Percentiles rank a stretch among this genome's conserved stretches.
Evolutionary conservation across 2,113 vertebrate genomes (phyloP).

Genomic region (Trichechus manatus): DNA sequence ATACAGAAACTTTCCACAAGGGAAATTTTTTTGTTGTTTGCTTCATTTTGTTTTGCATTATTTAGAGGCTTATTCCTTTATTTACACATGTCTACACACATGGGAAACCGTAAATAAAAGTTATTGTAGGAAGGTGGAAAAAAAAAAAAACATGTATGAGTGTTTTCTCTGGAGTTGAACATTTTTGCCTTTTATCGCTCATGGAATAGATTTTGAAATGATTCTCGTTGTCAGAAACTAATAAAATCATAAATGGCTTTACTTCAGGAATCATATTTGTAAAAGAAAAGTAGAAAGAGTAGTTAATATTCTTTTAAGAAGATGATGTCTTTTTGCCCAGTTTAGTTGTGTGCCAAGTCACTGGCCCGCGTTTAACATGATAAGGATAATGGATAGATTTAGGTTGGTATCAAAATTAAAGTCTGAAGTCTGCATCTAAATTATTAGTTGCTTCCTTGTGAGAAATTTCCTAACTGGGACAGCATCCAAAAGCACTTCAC

Average conservation of each 20-base stretch:
- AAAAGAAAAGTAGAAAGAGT: conserved; percentile 4
- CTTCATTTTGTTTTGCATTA: not conserved
- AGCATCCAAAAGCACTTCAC: conserved; percentile 86
- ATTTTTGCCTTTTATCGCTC: not conserved
- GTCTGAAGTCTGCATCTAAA: conserved; percentile 82
- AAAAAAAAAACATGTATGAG: not conserved
- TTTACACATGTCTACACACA: not conserved
- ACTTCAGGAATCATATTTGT: not conserved
- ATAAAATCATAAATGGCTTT: not conserved
- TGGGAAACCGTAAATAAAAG: conserved; percentile 10
- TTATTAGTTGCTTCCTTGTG: conserved; percentile 77
- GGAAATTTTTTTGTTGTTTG: not conserved
- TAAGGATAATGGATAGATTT: conserved; percentile 61
- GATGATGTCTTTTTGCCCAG: conserved; percentile 27
- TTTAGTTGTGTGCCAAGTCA: conserved; percentile 13
- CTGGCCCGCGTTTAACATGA: conserved; percentile 56
- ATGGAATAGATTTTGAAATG: not conserved
- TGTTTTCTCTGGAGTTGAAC: not conserved
- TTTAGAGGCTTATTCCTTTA: not conserved
- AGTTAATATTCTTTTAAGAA: conserved; percentile 55
- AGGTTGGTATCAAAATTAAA: conserved; percentile 79
- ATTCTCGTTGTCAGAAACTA: not conserved
- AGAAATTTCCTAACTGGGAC: conserved; percentile 86
- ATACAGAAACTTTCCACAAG: not conserved
- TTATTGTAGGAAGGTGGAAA: not conserved